These are phyloP conservation scores for Cricetomys ansorgei DNA, from an alignment of 2,113 vertebrate species.

Conservation along the genomic window DNA sequence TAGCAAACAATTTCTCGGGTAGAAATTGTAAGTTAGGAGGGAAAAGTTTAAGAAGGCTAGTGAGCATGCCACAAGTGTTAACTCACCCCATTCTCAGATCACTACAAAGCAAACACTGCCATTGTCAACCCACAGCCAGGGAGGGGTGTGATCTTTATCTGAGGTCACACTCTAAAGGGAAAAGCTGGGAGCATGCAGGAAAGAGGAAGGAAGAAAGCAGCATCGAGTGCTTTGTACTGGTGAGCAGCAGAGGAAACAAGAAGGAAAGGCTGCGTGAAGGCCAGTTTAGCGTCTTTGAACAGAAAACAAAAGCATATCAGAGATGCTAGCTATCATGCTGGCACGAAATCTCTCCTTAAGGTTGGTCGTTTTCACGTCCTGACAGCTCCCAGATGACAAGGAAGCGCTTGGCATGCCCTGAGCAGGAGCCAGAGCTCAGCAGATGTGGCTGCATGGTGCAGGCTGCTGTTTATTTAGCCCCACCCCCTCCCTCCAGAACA, in stretches of 20 bases:
- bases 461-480: not conserved
- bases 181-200: not conserved
- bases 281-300: slow-evolving; percentile 78
- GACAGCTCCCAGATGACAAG: slow-evolving; percentile 79
- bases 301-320: slow-evolving; percentile 80
- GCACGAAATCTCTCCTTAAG: slow-evolving; percentile 82
- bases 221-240: not conserved
- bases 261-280: slow-evolving; percentile 75
- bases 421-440: slow-evolving; percentile 76
- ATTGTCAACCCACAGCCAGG: fast-evolving
- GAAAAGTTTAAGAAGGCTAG: not conserved
- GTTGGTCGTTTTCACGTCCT: slow-evolving; percentile 79
- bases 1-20: not conserved
- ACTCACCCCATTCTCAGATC: not conserved
- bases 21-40: not conserved
- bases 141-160: not conserved
- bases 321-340: slow-evolving; percentile 79
- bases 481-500: not conserved
- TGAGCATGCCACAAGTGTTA: not conserved
- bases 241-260: not conserved
- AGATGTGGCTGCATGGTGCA: not conserved
- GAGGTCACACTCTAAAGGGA: not conserved
- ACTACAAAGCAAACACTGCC: not conserved
- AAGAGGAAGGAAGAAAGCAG: not conserved
- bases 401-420: slow-evolving; percentile 82